Evolutionary conservation across 2,113 vertebrate species (phyloP), one percentile per base, ranked within the genome.

Genomic region (Gallinago jamesoni): DNA sequence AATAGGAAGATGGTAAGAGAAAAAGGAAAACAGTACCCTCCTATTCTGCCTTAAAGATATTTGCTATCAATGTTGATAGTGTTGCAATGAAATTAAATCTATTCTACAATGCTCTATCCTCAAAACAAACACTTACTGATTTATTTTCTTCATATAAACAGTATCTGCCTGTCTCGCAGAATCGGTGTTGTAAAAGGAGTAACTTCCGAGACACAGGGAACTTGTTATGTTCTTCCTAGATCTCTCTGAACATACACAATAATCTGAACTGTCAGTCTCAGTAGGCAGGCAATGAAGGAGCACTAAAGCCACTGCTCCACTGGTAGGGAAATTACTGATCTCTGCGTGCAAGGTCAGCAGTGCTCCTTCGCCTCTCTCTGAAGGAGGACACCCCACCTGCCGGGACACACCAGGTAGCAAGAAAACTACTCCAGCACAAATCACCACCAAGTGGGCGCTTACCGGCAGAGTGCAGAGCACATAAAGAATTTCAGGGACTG

Each of bases 71-170:
- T 48, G 41, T 68, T 28, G 33, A 63, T 82, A 94, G 73, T 14
- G 13, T 59, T 87, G 35, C 87, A 96, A 60, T 82, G 69, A 93
- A 94, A 94, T 91, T 64, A 84, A 94, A 87, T 68, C 74, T 76
- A 72, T 82, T 66, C 21, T 60, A 48, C 0, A 0, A 64, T 30
- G 9, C 27, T 47, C 41, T 68, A 56, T 67, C 69, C 53, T 78
- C 77, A 72, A 93, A 94, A 73, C 35, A 86, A 92, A 47, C 30
- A 52, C n/a, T 35, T 78, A 67, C 48, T 68, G 60, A 89, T 91
- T 87, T 79, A 79, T 92, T 48, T 79, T 78, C 66, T 76, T 72
- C 30, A 53, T 45, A 82, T 87, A 76, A 95, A 83, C 22, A 45
- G 21, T 48, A 31, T 57, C 35, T 75, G 72, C 20, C 80, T 84